Conservation (phyloP, 2,113 vertebrate genomes). For the Baryphthengus martii region DNA sequence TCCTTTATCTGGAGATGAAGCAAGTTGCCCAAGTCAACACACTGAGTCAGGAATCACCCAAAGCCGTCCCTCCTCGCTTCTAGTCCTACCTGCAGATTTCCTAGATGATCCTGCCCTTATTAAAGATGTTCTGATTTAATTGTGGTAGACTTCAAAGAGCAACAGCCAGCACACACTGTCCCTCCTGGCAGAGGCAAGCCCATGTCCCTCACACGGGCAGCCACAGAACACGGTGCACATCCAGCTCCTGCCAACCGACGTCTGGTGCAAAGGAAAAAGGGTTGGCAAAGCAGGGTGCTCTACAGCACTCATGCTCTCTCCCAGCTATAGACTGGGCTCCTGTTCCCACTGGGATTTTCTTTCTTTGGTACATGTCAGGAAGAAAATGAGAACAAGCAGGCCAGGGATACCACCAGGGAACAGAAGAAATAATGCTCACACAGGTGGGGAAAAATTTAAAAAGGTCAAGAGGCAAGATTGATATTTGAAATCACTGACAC, state of each 20-base stretch:
- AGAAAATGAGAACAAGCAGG: not conserved
- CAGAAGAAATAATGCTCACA: not conserved
- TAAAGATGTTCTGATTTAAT: not conserved
- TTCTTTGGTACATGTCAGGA: not conserved
- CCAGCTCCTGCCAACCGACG: not conserved
- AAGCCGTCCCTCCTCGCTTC: rapidly evolving
- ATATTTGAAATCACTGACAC: not conserved
- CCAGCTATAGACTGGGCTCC: not conserved
- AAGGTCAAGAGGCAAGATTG: not conserved
- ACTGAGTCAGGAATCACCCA: not conserved
- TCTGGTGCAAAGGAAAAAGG: not conserved
- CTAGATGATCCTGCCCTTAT: not conserved
- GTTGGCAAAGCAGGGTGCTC: not conserved
- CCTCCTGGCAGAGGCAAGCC: not conserved
- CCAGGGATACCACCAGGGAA: not conserved
- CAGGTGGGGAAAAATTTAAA: not conserved
- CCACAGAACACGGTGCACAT: not conserved
- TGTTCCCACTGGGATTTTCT: not conserved
- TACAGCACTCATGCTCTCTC: not conserved
- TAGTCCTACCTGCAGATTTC: not conserved
- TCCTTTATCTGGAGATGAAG: not conserved
- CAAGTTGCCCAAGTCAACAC: not conserved
- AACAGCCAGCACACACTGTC: not conserved
- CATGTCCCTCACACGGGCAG: not conserved
- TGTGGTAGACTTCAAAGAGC: not conserved